Conservation (phyloP, 2,797 vertebrate species). For the Syndactyla subalaris region DNA sequence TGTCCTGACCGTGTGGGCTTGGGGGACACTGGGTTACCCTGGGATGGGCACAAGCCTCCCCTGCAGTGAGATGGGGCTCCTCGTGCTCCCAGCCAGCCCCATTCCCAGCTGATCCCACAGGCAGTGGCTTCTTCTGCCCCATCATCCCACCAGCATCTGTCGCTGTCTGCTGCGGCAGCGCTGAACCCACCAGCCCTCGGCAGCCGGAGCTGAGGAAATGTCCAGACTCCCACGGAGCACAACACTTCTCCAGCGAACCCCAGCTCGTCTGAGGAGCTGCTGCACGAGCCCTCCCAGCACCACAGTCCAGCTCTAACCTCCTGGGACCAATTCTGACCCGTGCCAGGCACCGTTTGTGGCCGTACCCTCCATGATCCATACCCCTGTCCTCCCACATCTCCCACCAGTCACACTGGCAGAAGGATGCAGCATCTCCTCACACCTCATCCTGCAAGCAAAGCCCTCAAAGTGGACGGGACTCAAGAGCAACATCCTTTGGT, state of each 20-base stretch:
- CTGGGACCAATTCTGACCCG: fast-evolving
- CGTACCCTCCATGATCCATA: fast-evolving
- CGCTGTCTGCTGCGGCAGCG: neutral
- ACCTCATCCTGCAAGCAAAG: neutral
- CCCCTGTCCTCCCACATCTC: fast-evolving
- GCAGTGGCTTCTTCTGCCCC: slow-evolving; percentile 26
- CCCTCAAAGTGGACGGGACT: fast-evolving
- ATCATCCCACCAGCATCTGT: slow-evolving; percentile 45
- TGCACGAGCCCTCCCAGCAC: neutral
- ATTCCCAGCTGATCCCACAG: neutral
- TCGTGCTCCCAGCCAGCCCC: fast-evolving
- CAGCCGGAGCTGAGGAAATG: neutral
- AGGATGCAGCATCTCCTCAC: neutral
- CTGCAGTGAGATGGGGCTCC: fast-evolving
- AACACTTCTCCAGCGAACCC: fast-evolving
- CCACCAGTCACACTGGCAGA: fast-evolving
- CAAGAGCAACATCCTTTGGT: neutral
- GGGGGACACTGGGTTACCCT: fast-evolving
- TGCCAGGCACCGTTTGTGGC: fast-evolving
- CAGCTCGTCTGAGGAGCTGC: neutral
- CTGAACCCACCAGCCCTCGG: neutral
- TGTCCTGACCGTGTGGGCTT: neutral
- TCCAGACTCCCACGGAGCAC: neutral
- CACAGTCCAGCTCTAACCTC: fast-evolving
- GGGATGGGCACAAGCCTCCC: neutral